Evolutionary conservation across 2,113 vertebrate genomes (phyloP), one percentile per base, ranked within the genome.

Genomic region (Malurus cyaneus): DNA sequence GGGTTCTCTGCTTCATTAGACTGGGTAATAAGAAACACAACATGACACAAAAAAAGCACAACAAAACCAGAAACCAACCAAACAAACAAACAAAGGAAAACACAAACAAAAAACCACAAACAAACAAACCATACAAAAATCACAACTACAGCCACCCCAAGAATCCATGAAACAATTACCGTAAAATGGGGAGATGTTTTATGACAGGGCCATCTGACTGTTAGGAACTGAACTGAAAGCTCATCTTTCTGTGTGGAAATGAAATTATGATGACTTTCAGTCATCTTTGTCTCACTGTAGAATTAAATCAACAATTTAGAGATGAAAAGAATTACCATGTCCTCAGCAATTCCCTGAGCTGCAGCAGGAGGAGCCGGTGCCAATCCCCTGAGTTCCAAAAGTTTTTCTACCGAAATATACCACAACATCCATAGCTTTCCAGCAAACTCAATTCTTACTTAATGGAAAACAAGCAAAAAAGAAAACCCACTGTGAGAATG

Each of bases 71-170:
- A 39, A 19, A 31, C 14, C 26, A 56, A 44, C 8, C 54, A 57
- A 34, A 26, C 5, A 44, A 46, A 21, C 46, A 7, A 46, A 26
- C 46, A 17, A 7, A 46, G 8, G 20, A 59, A 17, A 7, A 6
- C 26, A 14, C 28, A 28, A 46, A 34, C 46, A 46, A 14, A 26
- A 59, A 17, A 7, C 9, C 26, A 14, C 28, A 28, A 46, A 62
- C 8, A 53, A 6, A 26, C 11, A 83, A 73, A 73, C 3, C 3
- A 5, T 19, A 69, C 46, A 19, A 32, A 54, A n/a, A 19, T 21
- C 11, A 9, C 7, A 79, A 47, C 3, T n/a, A 18, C 4, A 66
- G 11, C 25, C 61, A 8, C 13, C 16, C 4, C 3, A 1, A 0
- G 29, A 85, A 10, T 1, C 6, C 42, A 7, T 15, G 32, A 4